These are phyloP conservation scores for Zhengitettix transpicula DNA, from an alignment of 2,888 invertebrate genomes.

Conservation along the genomic window DNA sequence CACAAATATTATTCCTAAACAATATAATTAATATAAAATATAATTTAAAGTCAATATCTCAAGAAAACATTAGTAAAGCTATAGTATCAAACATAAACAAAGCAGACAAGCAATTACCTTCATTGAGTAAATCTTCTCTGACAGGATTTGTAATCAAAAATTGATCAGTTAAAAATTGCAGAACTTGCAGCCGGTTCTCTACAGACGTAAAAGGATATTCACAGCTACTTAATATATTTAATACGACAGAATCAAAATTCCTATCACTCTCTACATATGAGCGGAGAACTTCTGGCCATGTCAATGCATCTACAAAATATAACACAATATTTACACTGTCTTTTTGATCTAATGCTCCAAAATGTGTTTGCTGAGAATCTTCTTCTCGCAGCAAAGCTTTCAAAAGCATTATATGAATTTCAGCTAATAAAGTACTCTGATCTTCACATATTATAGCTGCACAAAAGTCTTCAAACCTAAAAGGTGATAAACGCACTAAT, in stretches of 20 bases:
- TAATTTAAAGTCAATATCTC: too few species aligned
- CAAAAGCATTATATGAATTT: constrained; percentile 85
- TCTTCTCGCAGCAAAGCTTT: constrained; percentile 84
- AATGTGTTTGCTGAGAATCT: constrained; percentile 86
- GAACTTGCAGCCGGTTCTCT: constrained; percentile 59
- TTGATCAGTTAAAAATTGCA: constrained; percentile 86
- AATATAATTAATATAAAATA: too few species aligned
- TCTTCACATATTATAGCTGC: constrained; percentile 83
- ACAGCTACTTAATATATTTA: constrained; percentile 48
- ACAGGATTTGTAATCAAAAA: constrained; percentile 87
- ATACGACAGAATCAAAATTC: constrained; percentile 53
- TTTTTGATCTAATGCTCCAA: constrained; percentile 92
- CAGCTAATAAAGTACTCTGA: constrained; percentile 77
- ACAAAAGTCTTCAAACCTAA: constrained; percentile 93
- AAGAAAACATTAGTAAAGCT: too few species aligned
- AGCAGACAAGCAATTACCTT: constrained; percentile 39
- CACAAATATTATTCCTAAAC: too few species aligned
- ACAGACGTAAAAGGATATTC: constrained; percentile 81
- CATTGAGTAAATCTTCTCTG: constrained; percentile 81
- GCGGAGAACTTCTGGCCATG: constrained; percentile 88
- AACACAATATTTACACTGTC: constrained; percentile 90
- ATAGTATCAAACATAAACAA: neutral
- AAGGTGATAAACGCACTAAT: constrained; percentile 82
- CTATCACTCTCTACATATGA: constrained; percentile 84
- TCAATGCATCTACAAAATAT: constrained; percentile 84